Percentiles rank a stretch among this genome's conserved stretches.
phyloP scores from a whole-genome alignment of 2,113 vertebrate species.

The Diadophis punctatus region DNA sequence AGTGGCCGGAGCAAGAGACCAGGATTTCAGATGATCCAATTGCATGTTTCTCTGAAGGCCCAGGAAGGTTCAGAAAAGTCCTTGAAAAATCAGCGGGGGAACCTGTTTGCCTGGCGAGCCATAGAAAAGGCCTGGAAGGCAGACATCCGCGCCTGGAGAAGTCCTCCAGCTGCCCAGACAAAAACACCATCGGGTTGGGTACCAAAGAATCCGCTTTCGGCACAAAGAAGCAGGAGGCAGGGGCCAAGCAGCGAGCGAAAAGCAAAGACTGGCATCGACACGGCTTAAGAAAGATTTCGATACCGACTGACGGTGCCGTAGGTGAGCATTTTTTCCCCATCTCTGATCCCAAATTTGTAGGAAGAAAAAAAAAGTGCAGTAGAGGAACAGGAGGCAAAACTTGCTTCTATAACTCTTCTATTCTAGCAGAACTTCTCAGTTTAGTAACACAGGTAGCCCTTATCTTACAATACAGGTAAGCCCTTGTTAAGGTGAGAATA shows the following conservation, averaged over 20 bases:
- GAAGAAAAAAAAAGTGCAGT: background rate
- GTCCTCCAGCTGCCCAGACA: conserved; percentile 70
- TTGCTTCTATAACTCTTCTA: background rate
- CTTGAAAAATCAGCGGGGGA: conserved; percentile 8
- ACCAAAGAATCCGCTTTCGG: background rate
- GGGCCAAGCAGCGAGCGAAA: conserved; percentile 43
- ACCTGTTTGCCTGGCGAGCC: background rate
- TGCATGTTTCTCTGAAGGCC: conserved; percentile 11
- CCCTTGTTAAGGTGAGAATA: no score
- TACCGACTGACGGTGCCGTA: conserved; percentile 52
- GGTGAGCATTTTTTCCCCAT: conserved; percentile 32
- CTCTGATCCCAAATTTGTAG: background rate
- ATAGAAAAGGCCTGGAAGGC: conserved; percentile 11
- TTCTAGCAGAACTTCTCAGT: background rate
- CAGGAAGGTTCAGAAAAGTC: conserved; percentile 18
- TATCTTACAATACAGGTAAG: background rate
- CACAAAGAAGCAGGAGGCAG: conserved; percentile 17
- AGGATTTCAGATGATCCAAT: conserved; percentile 1
- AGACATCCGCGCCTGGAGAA: conserved; percentile 68
- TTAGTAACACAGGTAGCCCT: background rate
- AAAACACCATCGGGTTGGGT: background rate
- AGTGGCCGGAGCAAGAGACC: background rate
- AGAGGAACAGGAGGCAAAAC: background rate
- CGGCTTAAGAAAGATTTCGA: conserved; percentile 66
- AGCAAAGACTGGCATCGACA: conserved; percentile 73